phyloP scores from a whole-genome alignment of 1,140 invertebrate genomes.

The Eupristina koningsbergeri region DNA sequence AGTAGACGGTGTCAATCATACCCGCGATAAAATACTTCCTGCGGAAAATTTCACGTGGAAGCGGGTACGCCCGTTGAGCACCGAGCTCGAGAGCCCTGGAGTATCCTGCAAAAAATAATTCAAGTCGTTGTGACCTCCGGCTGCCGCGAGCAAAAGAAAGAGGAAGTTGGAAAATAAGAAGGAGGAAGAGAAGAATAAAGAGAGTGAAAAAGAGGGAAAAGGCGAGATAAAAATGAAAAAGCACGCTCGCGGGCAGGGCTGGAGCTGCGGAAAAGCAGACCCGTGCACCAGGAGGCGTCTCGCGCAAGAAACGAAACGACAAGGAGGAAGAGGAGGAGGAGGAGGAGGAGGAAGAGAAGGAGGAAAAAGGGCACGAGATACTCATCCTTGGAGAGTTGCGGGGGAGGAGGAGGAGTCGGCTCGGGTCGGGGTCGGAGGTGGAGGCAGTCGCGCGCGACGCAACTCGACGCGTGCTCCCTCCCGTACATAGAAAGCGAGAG shows the following conservation, averaged over 20 bases:
- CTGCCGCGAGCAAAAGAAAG: background rate
- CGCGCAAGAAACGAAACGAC: background rate
- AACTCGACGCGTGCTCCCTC: too few species aligned
- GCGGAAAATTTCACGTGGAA: background rate
- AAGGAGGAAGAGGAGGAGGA: background rate
- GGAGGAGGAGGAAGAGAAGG: too few species aligned
- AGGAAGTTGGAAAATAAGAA: constrained; percentile 17
- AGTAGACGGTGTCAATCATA: background rate
- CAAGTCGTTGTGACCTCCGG: background rate
- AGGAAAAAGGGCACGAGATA: background rate
- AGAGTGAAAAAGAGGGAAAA: constrained; percentile 7
- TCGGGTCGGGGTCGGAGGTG: too few species aligned
- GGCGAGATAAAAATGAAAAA: background rate
- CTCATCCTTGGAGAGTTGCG: background rate
- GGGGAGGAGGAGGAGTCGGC: background rate
- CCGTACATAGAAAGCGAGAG: too few species aligned
- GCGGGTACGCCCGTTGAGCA: background rate
- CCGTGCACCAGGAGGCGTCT: background rate
- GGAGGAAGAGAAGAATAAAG: background rate
- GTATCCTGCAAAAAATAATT: constrained; percentile 41
- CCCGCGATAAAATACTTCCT: background rate
- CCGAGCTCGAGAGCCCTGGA: background rate
- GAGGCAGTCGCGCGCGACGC: constrained; percentile 2
- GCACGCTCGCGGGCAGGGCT: too few species aligned
- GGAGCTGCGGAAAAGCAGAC: background rate